These are phyloP conservation scores for Nemapogon koenigi DNA, from an alignment of 2,888 invertebrate genomes.

Conservation along the genomic window DNA sequence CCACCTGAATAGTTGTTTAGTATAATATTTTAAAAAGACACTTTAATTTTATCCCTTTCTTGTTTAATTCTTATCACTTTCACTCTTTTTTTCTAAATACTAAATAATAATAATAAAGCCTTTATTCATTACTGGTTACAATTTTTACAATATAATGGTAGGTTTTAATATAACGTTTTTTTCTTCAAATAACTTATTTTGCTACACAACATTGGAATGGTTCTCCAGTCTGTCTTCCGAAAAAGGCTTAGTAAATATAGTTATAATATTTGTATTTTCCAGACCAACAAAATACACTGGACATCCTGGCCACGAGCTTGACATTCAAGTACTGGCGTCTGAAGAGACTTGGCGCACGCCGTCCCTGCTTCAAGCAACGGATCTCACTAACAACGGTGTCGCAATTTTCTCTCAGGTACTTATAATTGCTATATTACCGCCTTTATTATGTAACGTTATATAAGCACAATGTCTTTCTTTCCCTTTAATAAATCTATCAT, in stretches of 20 bases:
- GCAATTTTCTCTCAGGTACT: conserved; percentile 81
- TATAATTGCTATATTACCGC: not conserved
- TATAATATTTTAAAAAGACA: too few relatives aligned
- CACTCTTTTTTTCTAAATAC: too few relatives aligned
- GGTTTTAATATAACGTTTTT: too few relatives aligned
- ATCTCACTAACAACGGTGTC: conserved; percentile 69
- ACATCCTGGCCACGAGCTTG: conserved; percentile 70
- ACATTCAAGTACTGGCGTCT: conserved; percentile 79
- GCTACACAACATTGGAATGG: not conserved
- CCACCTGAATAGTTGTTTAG: too few relatives aligned
- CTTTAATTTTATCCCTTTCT: too few relatives aligned
- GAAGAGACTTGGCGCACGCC: conserved; percentile 91
- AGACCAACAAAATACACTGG: conserved; percentile 64
- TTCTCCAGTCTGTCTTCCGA: not conserved
- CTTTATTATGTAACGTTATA: too few relatives aligned
- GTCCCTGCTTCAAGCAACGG: conserved; percentile 75
- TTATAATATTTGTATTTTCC: conserved; percentile 4
- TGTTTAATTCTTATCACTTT: too few relatives aligned
- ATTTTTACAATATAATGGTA: too few relatives aligned
- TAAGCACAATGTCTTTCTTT: not conserved
- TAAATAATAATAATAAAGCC: too few relatives aligned
- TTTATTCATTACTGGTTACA: too few relatives aligned
- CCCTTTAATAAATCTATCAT: too few relatives aligned
- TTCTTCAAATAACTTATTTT: too few relatives aligned
- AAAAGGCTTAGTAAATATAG: not conserved